These are phyloP conservation scores for Sylvietta virens DNA, from an alignment of 2,113 vertebrate species.

Conservation along the genomic window DNA sequence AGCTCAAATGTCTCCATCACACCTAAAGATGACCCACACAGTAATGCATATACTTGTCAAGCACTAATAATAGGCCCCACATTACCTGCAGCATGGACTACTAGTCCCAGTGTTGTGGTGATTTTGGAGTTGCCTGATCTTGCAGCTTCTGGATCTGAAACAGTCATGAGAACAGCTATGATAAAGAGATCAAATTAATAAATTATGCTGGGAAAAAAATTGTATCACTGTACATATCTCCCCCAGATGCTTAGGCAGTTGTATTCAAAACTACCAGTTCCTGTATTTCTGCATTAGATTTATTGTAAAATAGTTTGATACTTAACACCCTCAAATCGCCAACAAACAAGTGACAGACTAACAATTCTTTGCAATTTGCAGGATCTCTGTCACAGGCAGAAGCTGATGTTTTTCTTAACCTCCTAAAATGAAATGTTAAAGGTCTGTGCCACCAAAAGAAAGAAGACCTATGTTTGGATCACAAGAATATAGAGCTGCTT, in stretches of 20 bases:
- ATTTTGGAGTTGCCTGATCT: conserved; percentile 89
- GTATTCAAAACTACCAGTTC: background rate
- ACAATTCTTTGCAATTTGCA: background rate
- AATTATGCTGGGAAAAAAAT: background rate
- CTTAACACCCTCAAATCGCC: background rate
- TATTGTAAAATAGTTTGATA: background rate
- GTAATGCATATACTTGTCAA: background rate
- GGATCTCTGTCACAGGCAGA: background rate
- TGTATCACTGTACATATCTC: background rate
- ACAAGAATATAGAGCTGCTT: background rate
- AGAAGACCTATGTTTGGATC: background rate
- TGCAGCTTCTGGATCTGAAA: conserved; percentile 89
- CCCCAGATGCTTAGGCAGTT: background rate
- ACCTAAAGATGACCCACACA: background rate
- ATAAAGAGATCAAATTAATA: background rate
- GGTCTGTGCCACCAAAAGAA: background rate
- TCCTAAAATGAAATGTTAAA: background rate
- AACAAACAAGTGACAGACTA: background rate
- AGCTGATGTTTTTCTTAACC: background rate
- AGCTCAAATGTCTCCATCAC: background rate
- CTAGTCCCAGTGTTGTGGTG: conserved; percentile 93
- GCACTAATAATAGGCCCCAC: background rate
- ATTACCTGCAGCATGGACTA: conserved; percentile 95
- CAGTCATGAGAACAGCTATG: background rate
- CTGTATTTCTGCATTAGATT: background rate